These are phyloP conservation scores for Hetaerina titia DNA, from an alignment of 2,888 invertebrate genomes.

Conservation along the genomic window DNA sequence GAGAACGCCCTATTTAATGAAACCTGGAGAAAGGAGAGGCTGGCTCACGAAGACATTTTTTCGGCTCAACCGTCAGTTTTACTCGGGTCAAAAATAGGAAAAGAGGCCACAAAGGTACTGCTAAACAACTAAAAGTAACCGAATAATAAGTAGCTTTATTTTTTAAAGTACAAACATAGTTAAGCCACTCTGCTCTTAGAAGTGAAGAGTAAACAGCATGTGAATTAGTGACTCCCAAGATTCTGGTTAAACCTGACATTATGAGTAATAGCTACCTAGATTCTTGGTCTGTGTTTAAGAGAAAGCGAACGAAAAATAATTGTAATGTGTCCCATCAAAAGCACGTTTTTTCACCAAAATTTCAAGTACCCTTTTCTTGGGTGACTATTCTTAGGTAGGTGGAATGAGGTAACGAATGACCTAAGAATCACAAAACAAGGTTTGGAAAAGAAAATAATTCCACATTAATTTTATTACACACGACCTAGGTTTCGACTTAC, in stretches of 20 bases:
- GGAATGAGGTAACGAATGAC: background rate
- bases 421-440: background rate
- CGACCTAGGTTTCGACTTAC: no score
- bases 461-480: no score
- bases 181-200: no score
- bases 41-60: background rate
- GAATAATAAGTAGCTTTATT: no score
- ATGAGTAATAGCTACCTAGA: background rate
- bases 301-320: background rate
- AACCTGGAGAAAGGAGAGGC: background rate
- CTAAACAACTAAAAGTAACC: no score
- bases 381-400: background rate
- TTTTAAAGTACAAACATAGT: no score
- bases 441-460: no score
- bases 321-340: background rate
- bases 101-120: background rate
- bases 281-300: background rate
- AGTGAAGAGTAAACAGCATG: no score
- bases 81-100: background rate
- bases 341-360: background rate
- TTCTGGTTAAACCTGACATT: background rate
- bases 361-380: background rate
- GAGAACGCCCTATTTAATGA: background rate
- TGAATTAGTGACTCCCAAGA: background rate
- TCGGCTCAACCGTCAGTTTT: background rate